Evolutionary conservation across 1,140 invertebrate genomes (phyloP).

Genomic region (Penaeus chinensis): DNA sequence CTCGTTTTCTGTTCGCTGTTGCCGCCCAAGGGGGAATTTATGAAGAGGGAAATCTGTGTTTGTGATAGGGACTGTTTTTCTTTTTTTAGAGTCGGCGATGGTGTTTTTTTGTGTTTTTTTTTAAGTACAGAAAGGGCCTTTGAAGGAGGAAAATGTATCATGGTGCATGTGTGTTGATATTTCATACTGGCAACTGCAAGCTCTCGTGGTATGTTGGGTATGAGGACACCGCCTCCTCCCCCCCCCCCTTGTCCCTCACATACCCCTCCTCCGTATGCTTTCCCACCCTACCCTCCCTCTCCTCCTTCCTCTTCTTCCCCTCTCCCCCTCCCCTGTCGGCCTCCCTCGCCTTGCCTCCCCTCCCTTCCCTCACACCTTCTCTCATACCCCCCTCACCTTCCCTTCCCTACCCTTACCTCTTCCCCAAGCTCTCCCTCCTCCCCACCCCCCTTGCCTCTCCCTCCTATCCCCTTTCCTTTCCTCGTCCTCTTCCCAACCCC

Average conservation of each 20-base stretch:
- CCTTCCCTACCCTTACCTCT: not conserved
- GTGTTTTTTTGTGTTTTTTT: too few relatives aligned
- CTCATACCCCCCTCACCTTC: not conserved
- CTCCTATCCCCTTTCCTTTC: not conserved
- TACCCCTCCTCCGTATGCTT: not conserved
- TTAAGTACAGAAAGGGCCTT: too few relatives aligned
- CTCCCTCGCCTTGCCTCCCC: too few relatives aligned
- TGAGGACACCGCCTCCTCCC: too few relatives aligned
- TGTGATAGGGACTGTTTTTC: too few relatives aligned
- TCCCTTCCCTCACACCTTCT: not conserved
- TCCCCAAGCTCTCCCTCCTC: not conserved
- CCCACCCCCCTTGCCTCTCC: not conserved
- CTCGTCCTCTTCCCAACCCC: not conserved
- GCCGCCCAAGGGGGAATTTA: not conserved
- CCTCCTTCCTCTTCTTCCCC: not conserved
- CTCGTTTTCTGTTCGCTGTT: conserved; percentile 13
- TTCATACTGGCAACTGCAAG: too few relatives aligned
- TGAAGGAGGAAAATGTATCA: too few relatives aligned
- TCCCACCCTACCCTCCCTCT: not conserved
- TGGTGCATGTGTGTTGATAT: too few relatives aligned
- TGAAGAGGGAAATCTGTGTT: too few relatives aligned
- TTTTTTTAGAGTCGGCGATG: too few relatives aligned
- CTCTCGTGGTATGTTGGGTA: too few relatives aligned
- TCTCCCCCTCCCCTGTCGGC: not conserved
- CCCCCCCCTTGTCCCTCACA: not conserved